phyloP scores from a whole-genome alignment of 2,888 invertebrate genomes.

The Dynastes tityus region DNA sequence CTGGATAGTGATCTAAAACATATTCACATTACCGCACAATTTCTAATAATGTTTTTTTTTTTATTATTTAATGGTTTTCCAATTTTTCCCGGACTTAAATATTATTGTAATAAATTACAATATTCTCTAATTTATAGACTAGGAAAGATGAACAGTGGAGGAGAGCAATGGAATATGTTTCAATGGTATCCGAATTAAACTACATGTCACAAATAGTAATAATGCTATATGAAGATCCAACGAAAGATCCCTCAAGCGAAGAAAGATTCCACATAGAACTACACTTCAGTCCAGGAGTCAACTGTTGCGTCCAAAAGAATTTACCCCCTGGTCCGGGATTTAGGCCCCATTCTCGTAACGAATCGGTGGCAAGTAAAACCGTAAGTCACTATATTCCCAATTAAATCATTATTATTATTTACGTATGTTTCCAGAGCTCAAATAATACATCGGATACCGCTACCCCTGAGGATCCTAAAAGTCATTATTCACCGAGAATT shows the following conservation, averaged over 20 bases:
- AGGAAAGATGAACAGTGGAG: slow-evolving; percentile 97
- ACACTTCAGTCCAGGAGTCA: slow-evolving; percentile 98
- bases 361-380: slow-evolving; percentile 78
- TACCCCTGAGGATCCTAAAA: slow-evolving; percentile 69
- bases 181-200: slow-evolving; percentile 97
- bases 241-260: slow-evolving; percentile 92
- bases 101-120: too few species aligned
- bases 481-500: slow-evolving; percentile 74
- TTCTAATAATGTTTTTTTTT: too few species aligned
- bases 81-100: too few species aligned
- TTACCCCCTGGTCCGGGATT: slow-evolving; percentile 94
- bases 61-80: too few species aligned
- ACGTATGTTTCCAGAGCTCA: slow-evolving; percentile 71
- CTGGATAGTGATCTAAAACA: too few species aligned
- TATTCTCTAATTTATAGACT: slow-evolving; percentile 70
- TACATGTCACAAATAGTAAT: slow-evolving; percentile 99
- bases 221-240: slow-evolving; percentile 99
- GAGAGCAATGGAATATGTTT: slow-evolving; percentile 98
- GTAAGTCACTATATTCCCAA: slow-evolving; percentile 67
- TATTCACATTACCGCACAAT: too few species aligned
- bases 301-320: slow-evolving; percentile 96
- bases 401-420: background rate
- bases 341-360: slow-evolving; percentile 91
- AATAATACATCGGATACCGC: slow-evolving; percentile 78
- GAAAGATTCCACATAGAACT: slow-evolving; percentile 98